phyloP scores from a whole-genome alignment of 2,113 vertebrate genomes.

The Cercopithecus mona region DNA sequence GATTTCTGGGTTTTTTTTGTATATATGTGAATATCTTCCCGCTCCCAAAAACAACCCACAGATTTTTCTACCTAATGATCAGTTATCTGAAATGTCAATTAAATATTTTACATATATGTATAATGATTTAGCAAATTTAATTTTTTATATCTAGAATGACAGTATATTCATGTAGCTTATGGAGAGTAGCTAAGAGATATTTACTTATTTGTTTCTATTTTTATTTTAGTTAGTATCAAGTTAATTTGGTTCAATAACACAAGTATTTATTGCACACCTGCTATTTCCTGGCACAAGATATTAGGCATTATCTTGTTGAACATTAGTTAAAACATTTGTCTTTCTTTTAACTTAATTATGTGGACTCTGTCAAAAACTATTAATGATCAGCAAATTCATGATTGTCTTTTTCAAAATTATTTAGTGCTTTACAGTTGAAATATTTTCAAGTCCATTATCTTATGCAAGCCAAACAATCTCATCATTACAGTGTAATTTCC shows the following conservation, averaged over 20 bases:
- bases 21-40: background rate
- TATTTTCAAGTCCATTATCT: background rate
- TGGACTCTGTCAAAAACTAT: background rate
- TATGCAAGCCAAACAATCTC: background rate
- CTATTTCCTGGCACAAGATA: background rate
- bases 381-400: background rate
- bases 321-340: constrained; percentile 23
- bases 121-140: constrained; percentile 30
- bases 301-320: background rate
- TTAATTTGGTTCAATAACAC: constrained; percentile 21
- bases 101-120: background rate
- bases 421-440: background rate
- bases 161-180: background rate
- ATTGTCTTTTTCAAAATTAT: constrained; percentile 13
- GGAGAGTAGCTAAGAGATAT: background rate
- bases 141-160: background rate
- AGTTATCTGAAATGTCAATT: background rate
- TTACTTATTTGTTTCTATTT: constrained; percentile 5
- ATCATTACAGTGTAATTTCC: background rate
- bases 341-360: background rate
- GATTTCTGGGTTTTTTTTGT: background rate
- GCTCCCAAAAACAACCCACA: background rate
- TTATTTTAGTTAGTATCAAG: background rate
- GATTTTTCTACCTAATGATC: background rate
- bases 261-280: background rate